Base-by-base conservation (phyloP, 1,140 invertebrate genomes). In the Neotoxoptera formosana region DNA sequence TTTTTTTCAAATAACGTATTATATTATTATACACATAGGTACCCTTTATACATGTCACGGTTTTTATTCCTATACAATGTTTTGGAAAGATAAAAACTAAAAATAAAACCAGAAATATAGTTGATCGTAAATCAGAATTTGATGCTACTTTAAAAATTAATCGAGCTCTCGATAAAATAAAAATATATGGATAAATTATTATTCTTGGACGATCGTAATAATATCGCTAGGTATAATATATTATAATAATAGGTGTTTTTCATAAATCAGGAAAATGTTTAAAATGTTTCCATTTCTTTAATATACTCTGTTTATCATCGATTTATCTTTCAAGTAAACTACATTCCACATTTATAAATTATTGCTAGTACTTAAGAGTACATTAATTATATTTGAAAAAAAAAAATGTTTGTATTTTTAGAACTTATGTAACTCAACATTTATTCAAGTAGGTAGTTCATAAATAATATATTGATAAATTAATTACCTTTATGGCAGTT, bases 201-300 rank as follows among this genome's bases (percentile, higher is more conserved):
- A 41, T 41, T 84, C 81, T 48, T n/a, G 45, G 47, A 34, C 21
- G 86, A 48, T 87, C 83, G 14, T 34, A 47, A 23, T 87, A 14
- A n/a, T 87, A 48, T 30, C 7, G 30, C 45, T 25, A 41, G 41
- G 41, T 41, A 76, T 76, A 76, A 34, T 76, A 76, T 76, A 76
- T 76, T 34, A 76, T 76, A 76, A 76, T 76, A 76, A 76, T 76
- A 76, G 60, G 60, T 76, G 60, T 76, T n/a, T n/a, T 87, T 87
- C 17, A 51, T 48, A 87, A 87, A 87, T 87, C 86, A 87, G 30
- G 7, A n/a, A 47, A 87, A 87, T 47, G 3, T 47, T n/a, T 51
- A n/a, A 87, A 87, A 48, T 45, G 20, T 87, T 87, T 34, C 60
- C 30, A 48, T 87, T 87, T 87, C n/a, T n/a, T 34, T 45, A 76